phyloP scores from a whole-genome alignment of 2,797 vertebrate genomes.

The Pseudomugil gertrudae region DNA sequence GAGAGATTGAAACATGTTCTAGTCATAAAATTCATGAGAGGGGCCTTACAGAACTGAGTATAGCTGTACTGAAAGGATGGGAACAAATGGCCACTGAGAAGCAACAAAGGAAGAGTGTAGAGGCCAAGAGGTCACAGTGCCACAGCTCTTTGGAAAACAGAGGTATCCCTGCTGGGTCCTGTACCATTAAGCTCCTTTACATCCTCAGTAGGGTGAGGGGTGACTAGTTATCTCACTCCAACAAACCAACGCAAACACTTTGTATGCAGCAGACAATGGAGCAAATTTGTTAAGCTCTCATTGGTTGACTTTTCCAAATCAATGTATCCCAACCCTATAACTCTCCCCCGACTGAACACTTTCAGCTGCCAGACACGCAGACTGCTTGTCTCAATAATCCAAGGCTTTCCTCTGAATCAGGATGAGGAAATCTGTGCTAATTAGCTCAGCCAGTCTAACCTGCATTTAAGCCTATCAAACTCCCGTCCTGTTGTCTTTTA shows the following conservation, averaged over 20 bases:
- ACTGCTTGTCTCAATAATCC: constrained; percentile 66
- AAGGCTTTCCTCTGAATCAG: constrained; percentile 63
- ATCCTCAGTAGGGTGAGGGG: constrained; percentile 28
- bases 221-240: constrained; percentile 27
- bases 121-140: constrained; percentile 55
- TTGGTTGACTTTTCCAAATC: constrained; percentile 51
- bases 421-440: constrained; percentile 70
- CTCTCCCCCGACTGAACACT: constrained; percentile 9
- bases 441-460: constrained; percentile 68
- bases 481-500: constrained; percentile 43
- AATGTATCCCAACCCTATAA: background rate
- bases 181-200: constrained; percentile 47
- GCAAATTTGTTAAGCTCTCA: constrained; percentile 42
- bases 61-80: background rate
- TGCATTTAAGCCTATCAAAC: constrained; percentile 62
- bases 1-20: constrained; percentile 1
- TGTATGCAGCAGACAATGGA: constrained; percentile 22
- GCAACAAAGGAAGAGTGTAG: constrained; percentile 24
- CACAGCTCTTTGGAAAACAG: constrained; percentile 26
- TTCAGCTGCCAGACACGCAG: constrained; percentile 29
- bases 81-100: constrained; percentile 42
- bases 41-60: background rate
- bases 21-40: background rate
- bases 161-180: constrained; percentile 50
- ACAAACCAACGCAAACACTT: constrained; percentile 31